These are phyloP conservation scores for Litocranius walleri DNA, from an alignment of 2,113 vertebrate genomes.

Conservation along the genomic window DNA sequence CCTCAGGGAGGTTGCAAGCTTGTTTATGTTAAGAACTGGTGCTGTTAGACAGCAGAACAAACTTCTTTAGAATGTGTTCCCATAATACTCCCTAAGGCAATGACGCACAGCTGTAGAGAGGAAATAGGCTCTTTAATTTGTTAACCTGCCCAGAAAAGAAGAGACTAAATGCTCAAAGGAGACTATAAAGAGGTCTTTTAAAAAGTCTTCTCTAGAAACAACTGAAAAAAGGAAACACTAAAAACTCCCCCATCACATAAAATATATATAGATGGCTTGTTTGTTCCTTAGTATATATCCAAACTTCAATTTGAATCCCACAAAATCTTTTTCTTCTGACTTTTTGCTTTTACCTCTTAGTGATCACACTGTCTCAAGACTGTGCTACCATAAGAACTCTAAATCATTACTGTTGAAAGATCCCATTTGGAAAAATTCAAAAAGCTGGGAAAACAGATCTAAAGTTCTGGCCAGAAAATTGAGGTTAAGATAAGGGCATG, in stretches of 20 bases:
- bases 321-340: neutral
- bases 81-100: constrained; percentile 73
- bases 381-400: neutral
- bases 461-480: neutral
- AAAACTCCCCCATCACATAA: neutral
- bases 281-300: neutral
- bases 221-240: constrained; percentile 12
- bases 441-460: neutral
- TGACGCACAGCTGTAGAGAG: constrained; percentile 61
- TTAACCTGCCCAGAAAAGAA: constrained; percentile 69
- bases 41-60: constrained; percentile 68
- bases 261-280: neutral
- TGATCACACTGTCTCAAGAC: neutral
- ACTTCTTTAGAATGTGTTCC: constrained; percentile 46
- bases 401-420: neutral
- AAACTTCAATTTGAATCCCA: neutral
- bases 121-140: constrained; percentile 75
- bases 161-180: constrained; percentile 51
- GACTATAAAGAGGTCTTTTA: constrained; percentile 44
- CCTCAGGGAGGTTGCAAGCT: neutral
- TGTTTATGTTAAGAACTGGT: constrained; percentile 70
- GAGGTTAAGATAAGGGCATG: neutral
- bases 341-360: neutral
- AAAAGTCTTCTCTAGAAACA: constrained; percentile 41
- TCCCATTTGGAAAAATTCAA: neutral